A percentile compares a stretch with the other conserved stretches of the same genome.
phyloP scores from a whole-genome alignment of 1,140 invertebrate genomes.

The Scaptomyza graminum region DNA sequence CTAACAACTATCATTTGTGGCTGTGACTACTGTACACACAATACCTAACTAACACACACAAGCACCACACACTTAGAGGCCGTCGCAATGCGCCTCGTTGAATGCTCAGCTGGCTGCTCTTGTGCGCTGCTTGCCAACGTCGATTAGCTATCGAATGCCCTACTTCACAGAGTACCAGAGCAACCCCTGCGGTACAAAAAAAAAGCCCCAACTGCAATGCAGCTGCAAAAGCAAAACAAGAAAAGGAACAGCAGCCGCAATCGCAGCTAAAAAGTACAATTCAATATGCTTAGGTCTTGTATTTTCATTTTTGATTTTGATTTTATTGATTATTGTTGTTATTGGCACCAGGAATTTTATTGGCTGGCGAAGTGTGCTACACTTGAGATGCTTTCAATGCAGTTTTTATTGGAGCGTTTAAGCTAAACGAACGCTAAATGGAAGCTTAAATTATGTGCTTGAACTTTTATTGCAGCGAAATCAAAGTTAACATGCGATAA shows the following conservation, averaged over 20 bases:
- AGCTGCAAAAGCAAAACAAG: background rate
- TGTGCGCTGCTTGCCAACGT: background rate
- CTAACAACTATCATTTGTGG: background rate
- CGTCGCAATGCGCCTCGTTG: slow-evolving; percentile 38
- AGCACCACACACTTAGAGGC: slow-evolving; percentile 12
- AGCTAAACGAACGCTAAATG: slow-evolving; percentile 14
- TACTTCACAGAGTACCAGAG: background rate
- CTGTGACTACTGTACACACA: background rate
- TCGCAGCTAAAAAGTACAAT: slow-evolving; percentile 41
- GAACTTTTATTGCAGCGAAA: background rate
- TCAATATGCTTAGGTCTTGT: slow-evolving; percentile 48
- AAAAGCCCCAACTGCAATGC: slow-evolving; percentile 16
- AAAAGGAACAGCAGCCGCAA: slow-evolving; percentile 28
- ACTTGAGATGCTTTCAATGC: slow-evolving; percentile 3
- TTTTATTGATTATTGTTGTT: slow-evolving; percentile 50
- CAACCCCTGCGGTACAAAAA: background rate
- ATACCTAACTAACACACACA: slow-evolving; percentile 10
- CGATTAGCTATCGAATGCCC: slow-evolving; percentile 38
- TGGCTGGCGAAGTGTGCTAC: slow-evolving; percentile 2
- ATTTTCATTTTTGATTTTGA: slow-evolving; percentile 10
- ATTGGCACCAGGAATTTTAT: slow-evolving; percentile 26
- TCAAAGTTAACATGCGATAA: background rate
- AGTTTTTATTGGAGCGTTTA: slow-evolving; percentile 4
- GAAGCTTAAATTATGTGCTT: slow-evolving; percentile 3
- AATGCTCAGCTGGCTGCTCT: slow-evolving; percentile 14